Percentiles rank a stretch among this genome's conserved stretches.
Conservation (phyloP, 2,113 vertebrate species). For the Morone chrysops region DNA sequence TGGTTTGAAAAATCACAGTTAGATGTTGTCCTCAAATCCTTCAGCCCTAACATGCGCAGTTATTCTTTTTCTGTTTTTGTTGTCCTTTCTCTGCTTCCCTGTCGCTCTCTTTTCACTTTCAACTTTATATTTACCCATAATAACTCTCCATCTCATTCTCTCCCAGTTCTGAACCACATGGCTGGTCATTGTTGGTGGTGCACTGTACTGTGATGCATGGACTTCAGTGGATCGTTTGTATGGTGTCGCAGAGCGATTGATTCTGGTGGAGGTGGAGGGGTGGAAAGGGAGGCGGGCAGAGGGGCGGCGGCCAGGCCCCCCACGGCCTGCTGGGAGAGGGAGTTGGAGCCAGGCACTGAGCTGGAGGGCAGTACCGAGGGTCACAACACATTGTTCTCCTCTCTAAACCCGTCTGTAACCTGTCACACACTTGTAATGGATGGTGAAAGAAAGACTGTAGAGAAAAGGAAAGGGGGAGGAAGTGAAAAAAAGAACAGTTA, state of each 20-base stretch:
- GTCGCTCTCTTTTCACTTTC: background rate
- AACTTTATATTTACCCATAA: conserved; percentile 38
- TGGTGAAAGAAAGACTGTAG: conserved; percentile 73
- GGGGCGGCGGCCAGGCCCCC: conserved; percentile 72
- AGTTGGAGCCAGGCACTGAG: conserved; percentile 82
- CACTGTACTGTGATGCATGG: conserved; percentile 80
- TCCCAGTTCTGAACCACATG: conserved; percentile 56
- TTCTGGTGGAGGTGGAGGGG: conserved; percentile 70
- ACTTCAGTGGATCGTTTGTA: conserved; percentile 83
- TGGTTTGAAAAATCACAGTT: background rate
- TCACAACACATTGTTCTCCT: conserved; percentile 86
- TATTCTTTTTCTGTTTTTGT: background rate
- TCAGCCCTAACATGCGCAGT: background rate
- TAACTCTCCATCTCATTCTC: conserved; percentile 58
- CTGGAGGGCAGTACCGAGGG: conserved; percentile 83
- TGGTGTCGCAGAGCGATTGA: conserved; percentile 85
- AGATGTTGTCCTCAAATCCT: background rate
- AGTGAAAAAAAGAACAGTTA: conserved; percentile 65
- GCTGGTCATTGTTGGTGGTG: conserved; percentile 76
- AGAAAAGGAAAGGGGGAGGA: conserved; percentile 54
- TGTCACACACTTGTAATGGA: conserved; percentile 81
- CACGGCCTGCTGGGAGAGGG: conserved; percentile 85
- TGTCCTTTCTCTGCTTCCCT: background rate
- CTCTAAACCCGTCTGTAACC: conserved; percentile 75
- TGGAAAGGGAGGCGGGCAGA: conserved; percentile 40